Base-by-base conservation (phyloP, 2,888 invertebrate species). In the Lochmaea crataegi region DNA sequence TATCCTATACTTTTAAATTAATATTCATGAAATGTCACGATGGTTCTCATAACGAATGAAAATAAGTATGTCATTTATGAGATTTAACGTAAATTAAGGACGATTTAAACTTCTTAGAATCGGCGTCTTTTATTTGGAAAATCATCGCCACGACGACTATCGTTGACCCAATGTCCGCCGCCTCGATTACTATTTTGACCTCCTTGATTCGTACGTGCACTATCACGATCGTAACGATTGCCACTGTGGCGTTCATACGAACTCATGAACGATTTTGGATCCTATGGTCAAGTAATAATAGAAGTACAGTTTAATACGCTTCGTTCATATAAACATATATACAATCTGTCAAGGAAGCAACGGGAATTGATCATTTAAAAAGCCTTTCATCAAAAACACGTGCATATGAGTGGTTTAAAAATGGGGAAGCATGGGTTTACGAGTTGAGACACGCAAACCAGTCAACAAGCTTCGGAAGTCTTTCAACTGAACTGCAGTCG, bases 131-230 rank as follows among this genome's bases (percentile, higher is more conserved):
- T 83, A 80, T 74, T 80, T 71, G 81, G 80, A 76, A 80, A 82
- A 77, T 82, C 82, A 65, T 83, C 83, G 75, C 80, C 81, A 75
- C 82, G 81, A 26, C 82, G 80, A 77, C 81, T 82, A 81, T 82
- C 82, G 82, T 76, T 82, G 80, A 83, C 82, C 83, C 83, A 83
- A 79, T 82, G 83, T 75, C 82, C 82, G 75, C 83, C 75, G 72
- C 77, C 75, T 60, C 77, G 73, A 41, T 75, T 77, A 66, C 72
- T 71, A 61, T 57, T 73, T 65, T 45, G 45, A 45, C 14, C 14
- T 45, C 69, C 75, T 60, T 75, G 75, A 74, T 74, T 71, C 71
- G 75, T 72, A 73, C 79, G 78, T 58, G 78, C 14, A 71, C 51
- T 75, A 72, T 75, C 78, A 71, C 78, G 75, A 65, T 74, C 74